phyloP scores from a whole-genome alignment of 37 sponge, comb jelly and placozoan species.

The Bolinopsis microptera region DNA sequence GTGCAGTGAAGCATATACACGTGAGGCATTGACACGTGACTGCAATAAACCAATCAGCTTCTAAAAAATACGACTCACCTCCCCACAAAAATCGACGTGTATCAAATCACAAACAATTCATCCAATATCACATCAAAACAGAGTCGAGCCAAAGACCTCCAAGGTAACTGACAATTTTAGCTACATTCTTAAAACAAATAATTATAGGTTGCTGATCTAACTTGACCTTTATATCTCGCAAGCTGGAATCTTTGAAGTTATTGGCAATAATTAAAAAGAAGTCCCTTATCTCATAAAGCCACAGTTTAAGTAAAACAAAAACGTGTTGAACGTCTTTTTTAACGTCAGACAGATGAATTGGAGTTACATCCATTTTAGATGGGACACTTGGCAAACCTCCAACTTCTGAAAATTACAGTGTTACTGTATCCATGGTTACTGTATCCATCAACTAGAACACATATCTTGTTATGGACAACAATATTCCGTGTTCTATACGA shows the following conservation, averaged over 20 bases:
- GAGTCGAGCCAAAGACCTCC: neutral
- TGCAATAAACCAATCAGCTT: too few species aligned
- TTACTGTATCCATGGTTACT: neutral
- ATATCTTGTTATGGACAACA: too few species aligned
- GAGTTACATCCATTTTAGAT: neutral
- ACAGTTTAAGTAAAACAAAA: neutral
- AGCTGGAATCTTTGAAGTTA: neutral
- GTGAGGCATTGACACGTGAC: too few species aligned
- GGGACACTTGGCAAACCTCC: neutral
- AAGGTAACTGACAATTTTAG: neutral
- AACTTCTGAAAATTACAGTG: conserved; percentile 44
- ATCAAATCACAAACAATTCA: too few species aligned
- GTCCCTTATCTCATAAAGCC: neutral
- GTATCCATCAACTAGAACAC: too few species aligned
- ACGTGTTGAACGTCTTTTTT: neutral
- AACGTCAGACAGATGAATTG: neutral
- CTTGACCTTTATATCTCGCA: neutral
- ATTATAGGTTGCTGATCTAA: neutral
- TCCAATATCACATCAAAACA: too few species aligned
- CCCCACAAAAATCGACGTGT: too few species aligned
- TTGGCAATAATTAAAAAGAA: neutral
- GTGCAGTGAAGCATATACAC: too few species aligned
- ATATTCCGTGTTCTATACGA: too few species aligned
- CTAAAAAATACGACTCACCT: too few species aligned
- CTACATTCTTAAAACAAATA: neutral